Conservation (phyloP, 2,797 vertebrate genomes). For the Hyperoplus lanceolatus region DNA sequence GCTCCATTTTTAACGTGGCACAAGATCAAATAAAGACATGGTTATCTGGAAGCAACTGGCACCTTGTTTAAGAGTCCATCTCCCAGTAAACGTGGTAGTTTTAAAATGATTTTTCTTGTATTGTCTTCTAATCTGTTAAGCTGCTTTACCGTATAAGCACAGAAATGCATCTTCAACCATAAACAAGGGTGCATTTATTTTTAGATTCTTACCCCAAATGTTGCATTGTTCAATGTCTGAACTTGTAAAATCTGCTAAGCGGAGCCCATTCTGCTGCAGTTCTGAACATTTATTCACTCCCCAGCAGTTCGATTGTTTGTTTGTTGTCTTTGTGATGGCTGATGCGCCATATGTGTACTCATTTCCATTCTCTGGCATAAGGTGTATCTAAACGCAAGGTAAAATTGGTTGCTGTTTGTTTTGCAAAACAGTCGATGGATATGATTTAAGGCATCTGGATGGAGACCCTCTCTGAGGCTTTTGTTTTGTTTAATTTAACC, state of each 20-base stretch:
- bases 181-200: conserved; percentile 37
- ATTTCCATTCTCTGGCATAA: conserved; percentile 37
- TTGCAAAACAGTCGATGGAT: not conserved
- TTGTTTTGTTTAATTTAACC: conserved; percentile 4
- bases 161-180: conserved; percentile 21
- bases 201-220: conserved; percentile 54
- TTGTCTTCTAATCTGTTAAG: too few relatives aligned
- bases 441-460: conserved; percentile 6
- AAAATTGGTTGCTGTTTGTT: conserved; percentile 28
- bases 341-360: conserved; percentile 58
- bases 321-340: conserved; percentile 49
- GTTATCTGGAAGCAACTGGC: not conserved
- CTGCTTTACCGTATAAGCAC: not conserved
- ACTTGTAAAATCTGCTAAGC: conserved; percentile 37
- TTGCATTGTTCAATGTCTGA: conserved; percentile 28
- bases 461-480: not conserved
- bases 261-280: conserved; percentile 37
- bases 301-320: conserved; percentile 31
- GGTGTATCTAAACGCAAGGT: conserved; percentile 22
- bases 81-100: not conserved
- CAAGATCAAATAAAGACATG: not conserved
- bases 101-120: not conserved
- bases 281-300: conserved; percentile 30
- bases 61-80: not conserved
- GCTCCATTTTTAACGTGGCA: conserved; percentile 1